Percentiles rank a stretch among this genome's conserved stretches.
These are phyloP conservation scores for Villa cingulata DNA, from an alignment of 2,888 invertebrate species.

Conservation along the genomic window DNA sequence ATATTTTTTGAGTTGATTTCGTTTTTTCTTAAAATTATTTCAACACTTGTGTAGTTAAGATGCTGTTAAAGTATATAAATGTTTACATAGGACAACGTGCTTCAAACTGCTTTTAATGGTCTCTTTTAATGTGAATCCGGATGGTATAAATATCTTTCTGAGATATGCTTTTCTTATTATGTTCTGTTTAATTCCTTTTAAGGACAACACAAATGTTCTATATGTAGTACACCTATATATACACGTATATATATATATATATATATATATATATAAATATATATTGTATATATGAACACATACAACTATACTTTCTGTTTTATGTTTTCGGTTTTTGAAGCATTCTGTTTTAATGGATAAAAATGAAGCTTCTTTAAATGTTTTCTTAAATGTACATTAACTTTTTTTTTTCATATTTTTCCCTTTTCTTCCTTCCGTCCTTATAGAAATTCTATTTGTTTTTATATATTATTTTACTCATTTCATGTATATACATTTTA, in stretches of 20 bases:
- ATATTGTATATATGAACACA: too few relatives aligned
- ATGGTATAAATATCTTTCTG: not conserved
- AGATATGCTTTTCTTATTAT: not conserved
- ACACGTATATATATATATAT: too few relatives aligned
- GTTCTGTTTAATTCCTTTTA: not conserved
- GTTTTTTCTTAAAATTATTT: not conserved
- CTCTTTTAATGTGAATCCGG: conserved; percentile 15
- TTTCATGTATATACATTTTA: too few relatives aligned
- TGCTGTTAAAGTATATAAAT: conserved; percentile 4
- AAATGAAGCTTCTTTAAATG: conserved; percentile 8
- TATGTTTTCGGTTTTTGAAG: too few relatives aligned
- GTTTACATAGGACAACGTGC: conserved; percentile 20
- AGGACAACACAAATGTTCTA: not conserved
- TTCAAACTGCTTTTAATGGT: conserved; percentile 21
- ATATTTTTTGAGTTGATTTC: not conserved
- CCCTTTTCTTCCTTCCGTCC: not conserved
- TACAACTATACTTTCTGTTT: too few relatives aligned
- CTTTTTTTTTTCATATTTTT: not conserved
- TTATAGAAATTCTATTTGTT: not conserved
- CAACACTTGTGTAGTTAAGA: not conserved
- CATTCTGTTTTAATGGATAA: conserved; percentile 7
- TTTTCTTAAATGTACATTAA: not conserved
- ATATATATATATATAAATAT: too few relatives aligned
- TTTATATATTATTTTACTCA: not conserved
- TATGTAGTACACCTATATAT: too few relatives aligned